Evolutionary conservation across 1,140 invertebrate genomes (phyloP), one percentile per base, ranked within the genome.

Genomic region (Drosophila baimaii): DNA sequence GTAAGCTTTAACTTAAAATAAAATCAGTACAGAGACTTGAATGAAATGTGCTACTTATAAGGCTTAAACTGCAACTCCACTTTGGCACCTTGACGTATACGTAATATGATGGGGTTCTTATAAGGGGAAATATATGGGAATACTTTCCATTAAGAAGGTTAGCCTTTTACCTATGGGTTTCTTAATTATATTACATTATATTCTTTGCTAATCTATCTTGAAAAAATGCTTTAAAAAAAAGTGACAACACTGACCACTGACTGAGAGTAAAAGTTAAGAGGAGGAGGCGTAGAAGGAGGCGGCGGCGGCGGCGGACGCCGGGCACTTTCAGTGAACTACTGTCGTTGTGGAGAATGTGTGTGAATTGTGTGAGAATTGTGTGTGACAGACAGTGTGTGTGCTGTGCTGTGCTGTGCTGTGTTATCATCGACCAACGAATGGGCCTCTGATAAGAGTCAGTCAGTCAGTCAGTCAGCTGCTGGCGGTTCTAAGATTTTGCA

Each of bases 281-380:
- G 17, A 31, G 47, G 5, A 51, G 7, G n/a, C n/a, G n/a, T n/a
- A n/a, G n/a, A n/a, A n/a, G n/a, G n/a, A n/a, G n/a, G n/a, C n/a
- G n/a, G n/a, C n/a, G n/a, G n/a, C n/a, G n/a, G n/a, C n/a, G n/a
- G n/a, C n/a, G n/a, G n/a, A n/a, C n/a, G n/a, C n/a, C n/a, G n/a
- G n/a, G n/a, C 78, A 79, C 69, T 80, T 68, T 79, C 70, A 74
- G 62, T 81, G 44, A 81, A 68, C 79, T 73, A 58, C 21, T 52
- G 29, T 17, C 35, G 12, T 15, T 9, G 17, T 8, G 2, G 21
- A 35, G 13, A 27, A 33, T 35, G 17, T 15, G 13, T 49, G 51
- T 37, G 51, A 39, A 21, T 52, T 15, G 17, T 15, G 13, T 49
- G 51, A 33, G 51, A 39, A 21, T 52, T 15, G 29, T 33, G 51